Evolutionary conservation across 2,888 invertebrate genomes (phyloP).

Genomic region (Rutpela maculata): DNA sequence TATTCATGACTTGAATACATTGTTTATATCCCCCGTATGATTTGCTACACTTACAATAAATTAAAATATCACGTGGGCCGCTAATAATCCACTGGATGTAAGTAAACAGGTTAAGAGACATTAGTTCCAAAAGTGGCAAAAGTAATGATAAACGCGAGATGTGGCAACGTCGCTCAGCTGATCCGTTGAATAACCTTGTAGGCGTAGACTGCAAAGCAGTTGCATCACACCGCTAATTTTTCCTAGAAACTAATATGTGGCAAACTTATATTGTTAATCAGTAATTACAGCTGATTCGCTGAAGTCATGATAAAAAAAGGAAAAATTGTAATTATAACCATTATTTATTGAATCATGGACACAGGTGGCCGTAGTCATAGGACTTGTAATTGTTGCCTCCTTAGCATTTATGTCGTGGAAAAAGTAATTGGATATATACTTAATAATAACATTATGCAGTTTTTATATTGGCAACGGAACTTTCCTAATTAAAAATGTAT

Average conservation of each 20-base stretch:
- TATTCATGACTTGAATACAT: no score
- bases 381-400: background rate
- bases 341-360: conserved; percentile 1
- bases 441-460: background rate
- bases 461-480: conserved; percentile 8
- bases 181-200: conserved; percentile 39
- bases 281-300: conserved; percentile 8
- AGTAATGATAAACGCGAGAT: background rate
- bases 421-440: background rate
- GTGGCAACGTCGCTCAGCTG: conserved; percentile 23
- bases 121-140: background rate
- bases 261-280: background rate
- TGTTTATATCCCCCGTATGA: no score
- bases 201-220: conserved; percentile 20
- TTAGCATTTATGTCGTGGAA: background rate
- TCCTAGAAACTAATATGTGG: conserved; percentile 28
- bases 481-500: background rate
- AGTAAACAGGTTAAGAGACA: no score
- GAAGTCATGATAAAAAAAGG: conserved; percentile 9
- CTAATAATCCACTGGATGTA: no score
- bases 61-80: no score
- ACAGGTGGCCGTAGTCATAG: background rate
- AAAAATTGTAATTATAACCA: background rate
- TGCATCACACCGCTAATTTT: conserved; percentile 34
- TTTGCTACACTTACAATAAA: no score